These are phyloP conservation scores for Lycia hirtaria DNA, from an alignment of 2,888 invertebrate genomes.

Conservation along the genomic window DNA sequence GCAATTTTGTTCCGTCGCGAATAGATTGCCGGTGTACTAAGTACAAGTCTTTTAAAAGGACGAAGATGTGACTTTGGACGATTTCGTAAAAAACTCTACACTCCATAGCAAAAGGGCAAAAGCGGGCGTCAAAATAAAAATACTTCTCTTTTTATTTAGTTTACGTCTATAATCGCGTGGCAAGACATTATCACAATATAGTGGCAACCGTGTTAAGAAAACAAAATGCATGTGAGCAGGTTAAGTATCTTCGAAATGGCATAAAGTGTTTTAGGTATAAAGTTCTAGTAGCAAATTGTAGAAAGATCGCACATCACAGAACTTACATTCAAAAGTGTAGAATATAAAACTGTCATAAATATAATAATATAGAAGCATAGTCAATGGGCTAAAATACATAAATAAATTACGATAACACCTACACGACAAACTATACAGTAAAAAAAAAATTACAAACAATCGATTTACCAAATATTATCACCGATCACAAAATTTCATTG, in stretches of 20 bases:
- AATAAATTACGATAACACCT: conserved; percentile 64
- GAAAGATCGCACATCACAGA: conserved; percentile 46
- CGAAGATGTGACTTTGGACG: conserved; percentile 83
- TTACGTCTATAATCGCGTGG: conserved; percentile 63
- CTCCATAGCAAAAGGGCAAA: conserved; percentile 60
- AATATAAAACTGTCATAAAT: conserved; percentile 52
- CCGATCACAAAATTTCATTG: conserved; percentile 72
- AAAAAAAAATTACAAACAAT: conserved; percentile 74
- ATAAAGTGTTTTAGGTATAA: conserved; percentile 45
- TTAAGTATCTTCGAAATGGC: conserved; percentile 47
- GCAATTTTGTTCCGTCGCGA: conserved; percentile 58
- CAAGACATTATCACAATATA: conserved; percentile 81
- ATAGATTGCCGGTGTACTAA: conserved; percentile 71
- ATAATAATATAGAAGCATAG: conserved; percentile 48
- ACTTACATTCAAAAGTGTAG: conserved; percentile 50
- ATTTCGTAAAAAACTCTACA: conserved; percentile 65
- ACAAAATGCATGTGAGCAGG: conserved; percentile 62
- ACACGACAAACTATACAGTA: conserved; percentile 77
- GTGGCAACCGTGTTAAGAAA: conserved; percentile 63
- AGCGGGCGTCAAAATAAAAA: conserved; percentile 62
- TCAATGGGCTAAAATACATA: conserved; percentile 62
- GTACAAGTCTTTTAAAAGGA: conserved; percentile 83
- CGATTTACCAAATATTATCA: conserved; percentile 68
- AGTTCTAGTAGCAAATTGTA: conserved; percentile 45
- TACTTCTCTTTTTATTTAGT: conserved; percentile 40